A percentile compares a stretch with the other conserved stretches of the same genome.
These are phyloP conservation scores for Iselma pallidipennis DNA, from an alignment of 2,888 invertebrate genomes.

Conservation along the genomic window DNA sequence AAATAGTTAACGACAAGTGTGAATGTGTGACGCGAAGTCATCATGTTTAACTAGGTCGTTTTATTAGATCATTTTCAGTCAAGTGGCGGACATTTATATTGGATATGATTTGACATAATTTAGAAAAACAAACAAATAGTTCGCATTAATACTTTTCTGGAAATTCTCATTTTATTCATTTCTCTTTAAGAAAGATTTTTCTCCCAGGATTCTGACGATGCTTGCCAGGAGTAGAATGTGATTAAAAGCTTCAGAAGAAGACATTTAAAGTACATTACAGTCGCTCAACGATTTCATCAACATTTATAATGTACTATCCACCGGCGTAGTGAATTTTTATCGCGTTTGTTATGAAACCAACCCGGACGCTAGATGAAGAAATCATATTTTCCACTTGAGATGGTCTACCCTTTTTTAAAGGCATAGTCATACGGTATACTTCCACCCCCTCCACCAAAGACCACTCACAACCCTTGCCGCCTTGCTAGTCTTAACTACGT, in stretches of 20 bases:
- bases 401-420: slow-evolving; percentile 32
- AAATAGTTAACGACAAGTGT: slow-evolving; percentile 52
- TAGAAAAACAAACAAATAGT: not conserved
- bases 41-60: slow-evolving; percentile 43
- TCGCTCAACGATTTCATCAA: slow-evolving; percentile 6
- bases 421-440: not conserved
- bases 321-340: slow-evolving; percentile 1
- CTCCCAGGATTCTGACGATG: not conserved
- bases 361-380: slow-evolving; percentile 52
- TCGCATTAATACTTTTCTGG: not conserved
- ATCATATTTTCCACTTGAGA: slow-evolving; percentile 57
- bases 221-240: slow-evolving; percentile 31
- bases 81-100: not conserved
- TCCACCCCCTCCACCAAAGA: slow-evolving; percentile 45
- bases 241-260: slow-evolving; percentile 51
- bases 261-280: slow-evolving; percentile 45
- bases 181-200: not conserved
- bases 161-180: not conserved
- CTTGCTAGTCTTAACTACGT: slow-evolving; percentile 51
- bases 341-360: slow-evolving; percentile 26
- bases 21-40: slow-evolving; percentile 56
- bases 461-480: slow-evolving; percentile 55
- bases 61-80: slow-evolving; percentile 37
- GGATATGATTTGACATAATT: not conserved
- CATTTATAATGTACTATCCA: not conserved